A percentile compares a stretch with the other conserved stretches of the same genome.
Conservation (phyloP, 2,113 vertebrate species). For the Spea bombifrons region DNA sequence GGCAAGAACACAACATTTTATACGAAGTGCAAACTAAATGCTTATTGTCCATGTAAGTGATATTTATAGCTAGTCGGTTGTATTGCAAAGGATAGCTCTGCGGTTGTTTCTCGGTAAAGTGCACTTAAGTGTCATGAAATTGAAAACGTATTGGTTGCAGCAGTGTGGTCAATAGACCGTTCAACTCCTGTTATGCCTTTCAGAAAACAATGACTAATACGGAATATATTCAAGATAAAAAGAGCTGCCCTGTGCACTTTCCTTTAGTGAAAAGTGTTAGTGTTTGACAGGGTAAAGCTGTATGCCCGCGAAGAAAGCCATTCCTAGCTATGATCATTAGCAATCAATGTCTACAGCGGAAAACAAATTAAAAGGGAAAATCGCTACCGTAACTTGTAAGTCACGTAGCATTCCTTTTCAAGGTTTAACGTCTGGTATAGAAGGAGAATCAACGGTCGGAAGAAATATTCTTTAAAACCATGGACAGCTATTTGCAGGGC, state of each 20-base stretch:
- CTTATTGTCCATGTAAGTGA: not conserved
- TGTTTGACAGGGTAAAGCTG: not conserved
- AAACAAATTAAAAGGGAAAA: constrained; percentile 21
- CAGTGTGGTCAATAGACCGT: not conserved
- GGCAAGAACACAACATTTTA: not conserved
- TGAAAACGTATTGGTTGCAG: not conserved
- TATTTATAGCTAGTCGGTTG: not conserved
- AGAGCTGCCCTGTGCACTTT: not conserved
- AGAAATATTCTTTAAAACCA: too few species aligned
- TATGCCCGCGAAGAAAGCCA: not conserved
- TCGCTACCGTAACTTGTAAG: not conserved
- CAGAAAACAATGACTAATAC: not conserved
- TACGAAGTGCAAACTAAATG: not conserved
- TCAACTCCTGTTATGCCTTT: not conserved
- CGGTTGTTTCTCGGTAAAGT: not conserved
- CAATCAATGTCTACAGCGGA: constrained; percentile 8
- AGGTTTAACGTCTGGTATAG: not conserved
- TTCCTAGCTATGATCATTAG: not conserved
- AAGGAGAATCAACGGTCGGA: too few species aligned
- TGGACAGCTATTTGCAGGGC: too few species aligned
- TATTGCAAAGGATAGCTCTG: not conserved
- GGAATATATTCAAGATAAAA: not conserved
- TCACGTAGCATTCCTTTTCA: not conserved
- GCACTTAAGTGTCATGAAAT: not conserved
- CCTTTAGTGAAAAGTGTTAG: not conserved